Base-by-base conservation (phyloP, 1,140 invertebrate species). In the Ceratoteleas bidentatus region DNA sequence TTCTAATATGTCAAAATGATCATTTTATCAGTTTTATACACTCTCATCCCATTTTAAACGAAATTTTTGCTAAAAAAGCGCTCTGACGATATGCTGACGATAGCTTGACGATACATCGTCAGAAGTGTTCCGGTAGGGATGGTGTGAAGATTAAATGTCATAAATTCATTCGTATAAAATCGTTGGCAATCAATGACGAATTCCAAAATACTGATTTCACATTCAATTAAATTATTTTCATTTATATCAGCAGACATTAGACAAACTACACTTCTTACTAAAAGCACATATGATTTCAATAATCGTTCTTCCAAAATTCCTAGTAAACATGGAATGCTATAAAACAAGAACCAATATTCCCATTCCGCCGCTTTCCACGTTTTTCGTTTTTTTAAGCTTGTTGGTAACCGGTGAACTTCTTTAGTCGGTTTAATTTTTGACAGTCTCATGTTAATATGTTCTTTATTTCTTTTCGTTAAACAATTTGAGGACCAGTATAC, bases 91-190 rank as follows among this genome's bases (percentile, higher is more conserved):
- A n/a, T n/a, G n/a, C n/a, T n/a, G n/a, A n/a, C n/a, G n/a, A n/a
- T n/a, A n/a, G n/a, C n/a, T n/a, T n/a, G n/a, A n/a, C n/a, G n/a
- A n/a, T n/a, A n/a, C n/a, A n/a, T n/a, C n/a, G n/a, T n/a, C n/a
- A n/a, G n/a, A n/a, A n/a, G n/a, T n/a, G n/a, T n/a, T n/a, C n/a
- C n/a, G n/a, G n/a, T n/a, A n/a, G n/a, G n/a, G n/a, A 81, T 9
- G 6, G 33, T 50, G n/a, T 84, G 82, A 13, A 68, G 45, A 76
- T 84, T 84, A 53, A 76, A 81, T 15, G 47, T 77, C 69, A 84
- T 81, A 24, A 34, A 43, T 33, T 49, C 9, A 14, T 43, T 34
- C 9, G 69, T 68, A 78, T 83, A 84, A 13, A 75, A 49, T 33
- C 24, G 33, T 73, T 85, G 50, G 69, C 52, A 81, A 2, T 79